Base-by-base conservation (phyloP, 2,797 vertebrate genomes). In the Intellagama lesueurii region DNA sequence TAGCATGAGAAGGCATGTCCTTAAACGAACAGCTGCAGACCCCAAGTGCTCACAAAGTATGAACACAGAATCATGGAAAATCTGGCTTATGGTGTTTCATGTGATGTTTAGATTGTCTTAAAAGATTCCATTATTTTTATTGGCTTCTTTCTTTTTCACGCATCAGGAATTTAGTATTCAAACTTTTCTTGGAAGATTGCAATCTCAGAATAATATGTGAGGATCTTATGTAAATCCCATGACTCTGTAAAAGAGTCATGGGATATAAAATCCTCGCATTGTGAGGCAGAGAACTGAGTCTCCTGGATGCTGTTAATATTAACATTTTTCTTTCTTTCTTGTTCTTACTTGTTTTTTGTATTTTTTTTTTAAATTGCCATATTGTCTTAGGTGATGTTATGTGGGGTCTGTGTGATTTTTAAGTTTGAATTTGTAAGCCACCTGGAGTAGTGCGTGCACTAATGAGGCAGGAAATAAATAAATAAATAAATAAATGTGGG, bases 91-190 rank as follows among this genome's bases (percentile, higher is more conserved):
- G 17, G 32, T 82, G 19, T 22, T 24, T 69, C 70, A 40, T 40
- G 84, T 73, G 68, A 80, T 81, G 56, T 73, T 90, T 77, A 81
- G 52, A 81, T 75, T 52, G 81, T 68, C 52, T 35, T 75, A 81
- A 81, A 81, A 81, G 56, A 16, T 81, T 52, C n/a, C 9, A 56
- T 86, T 82, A 75, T 86, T 86, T 69, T 86, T 76, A 77, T 30
- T 76, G 26, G n/a, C 56, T 64, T 80, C 35, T 76, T 77, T 76
- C n/a, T 86, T 86, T 88, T 86, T 68, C 24, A 75, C 70, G 40
- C 70, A 49, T 49, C 68, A 52, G 44, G n/a, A 75, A 72, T 81
- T 73, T 40, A 75, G 52, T 40, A 81, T 81, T 68, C 70, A 49
- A 30, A 66, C 52, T 49, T 85, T 81, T 86, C 35, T 81, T 86